Evolutionary conservation across 2,888 invertebrate genomes (phyloP).

Genomic region (Erynnis tages): DNA sequence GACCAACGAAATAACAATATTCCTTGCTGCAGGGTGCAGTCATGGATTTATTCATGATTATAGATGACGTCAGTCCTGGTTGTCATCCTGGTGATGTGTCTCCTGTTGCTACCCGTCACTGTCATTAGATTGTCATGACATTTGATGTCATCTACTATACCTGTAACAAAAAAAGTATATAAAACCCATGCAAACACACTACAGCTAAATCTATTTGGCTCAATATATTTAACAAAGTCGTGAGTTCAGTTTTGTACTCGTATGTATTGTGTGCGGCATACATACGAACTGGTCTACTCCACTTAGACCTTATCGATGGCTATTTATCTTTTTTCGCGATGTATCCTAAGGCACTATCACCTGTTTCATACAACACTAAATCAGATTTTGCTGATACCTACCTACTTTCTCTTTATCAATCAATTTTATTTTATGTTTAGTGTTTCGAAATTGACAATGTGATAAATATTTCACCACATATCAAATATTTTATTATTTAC

Average conservation of each 20-base stretch:
- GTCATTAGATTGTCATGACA: neutral
- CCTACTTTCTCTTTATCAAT: constrained; percentile 19
- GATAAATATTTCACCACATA: neutral
- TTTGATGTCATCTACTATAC: too few relatives aligned
- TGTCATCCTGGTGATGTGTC: too few relatives aligned
- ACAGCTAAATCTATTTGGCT: constrained; percentile 34
- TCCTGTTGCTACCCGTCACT: too few relatives aligned
- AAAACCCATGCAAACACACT: neutral
- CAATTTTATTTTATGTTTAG: neutral
- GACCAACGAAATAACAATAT: too few relatives aligned
- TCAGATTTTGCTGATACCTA: constrained; percentile 1
- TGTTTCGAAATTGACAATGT: neutral
- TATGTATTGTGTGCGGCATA: constrained; percentile 37
- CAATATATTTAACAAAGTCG: constrained; percentile 44
- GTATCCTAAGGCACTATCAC: constrained; percentile 14
- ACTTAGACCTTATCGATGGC: constrained; percentile 33
- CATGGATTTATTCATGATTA: too few relatives aligned
- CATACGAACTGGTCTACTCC: constrained; percentile 34
- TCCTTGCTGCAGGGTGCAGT: too few relatives aligned
- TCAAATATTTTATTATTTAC: neutral
- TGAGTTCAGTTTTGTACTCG: constrained; percentile 45
- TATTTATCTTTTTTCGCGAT: constrained; percentile 23
- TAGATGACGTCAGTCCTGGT: too few relatives aligned
- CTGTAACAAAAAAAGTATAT: neutral
- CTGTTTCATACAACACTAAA: constrained; percentile 4